Percentiles rank a stretch among this genome's conserved stretches.
Conservation (phyloP, 2,113 vertebrate genomes). For the Okapia johnstoni region DNA sequence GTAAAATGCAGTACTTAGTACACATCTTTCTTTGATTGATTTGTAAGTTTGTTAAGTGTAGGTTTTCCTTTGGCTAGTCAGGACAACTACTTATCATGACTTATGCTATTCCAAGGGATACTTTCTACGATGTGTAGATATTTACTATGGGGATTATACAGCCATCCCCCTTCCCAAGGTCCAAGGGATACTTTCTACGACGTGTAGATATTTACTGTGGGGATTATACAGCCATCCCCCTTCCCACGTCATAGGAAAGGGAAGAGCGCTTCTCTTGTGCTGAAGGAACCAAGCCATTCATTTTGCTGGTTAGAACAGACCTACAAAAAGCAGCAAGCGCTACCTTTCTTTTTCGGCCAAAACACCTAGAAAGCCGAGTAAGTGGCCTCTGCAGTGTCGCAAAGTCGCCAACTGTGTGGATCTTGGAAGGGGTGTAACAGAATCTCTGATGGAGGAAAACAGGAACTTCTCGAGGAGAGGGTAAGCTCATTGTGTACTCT, state of each 20-base stretch:
- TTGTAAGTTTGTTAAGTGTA: not conserved
- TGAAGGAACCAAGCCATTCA: not conserved
- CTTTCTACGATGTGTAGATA: not conserved
- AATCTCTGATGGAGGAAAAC: not conserved
- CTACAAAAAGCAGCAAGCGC: not conserved
- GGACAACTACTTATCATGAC: not conserved
- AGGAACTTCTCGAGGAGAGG: not conserved
- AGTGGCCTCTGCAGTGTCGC: not conserved
- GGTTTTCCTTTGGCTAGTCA: not conserved
- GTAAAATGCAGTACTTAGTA: not conserved
- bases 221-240: not conserved
- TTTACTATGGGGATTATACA: not conserved
- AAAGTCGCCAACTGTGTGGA: not conserved
- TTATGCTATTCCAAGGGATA: not conserved
- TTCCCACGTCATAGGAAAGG: not conserved
- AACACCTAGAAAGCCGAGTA: not conserved
- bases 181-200: not conserved
- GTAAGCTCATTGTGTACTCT: not conserved
- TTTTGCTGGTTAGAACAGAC: not conserved
- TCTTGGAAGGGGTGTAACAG: not conserved
- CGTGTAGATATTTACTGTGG: not conserved
- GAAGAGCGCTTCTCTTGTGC: not conserved
- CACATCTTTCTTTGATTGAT: not conserved
- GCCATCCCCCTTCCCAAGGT: not conserved
- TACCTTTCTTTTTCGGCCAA: not conserved